Evolutionary conservation across 2,888 invertebrate genomes (phyloP).

Genomic region (Pocota personata): DNA sequence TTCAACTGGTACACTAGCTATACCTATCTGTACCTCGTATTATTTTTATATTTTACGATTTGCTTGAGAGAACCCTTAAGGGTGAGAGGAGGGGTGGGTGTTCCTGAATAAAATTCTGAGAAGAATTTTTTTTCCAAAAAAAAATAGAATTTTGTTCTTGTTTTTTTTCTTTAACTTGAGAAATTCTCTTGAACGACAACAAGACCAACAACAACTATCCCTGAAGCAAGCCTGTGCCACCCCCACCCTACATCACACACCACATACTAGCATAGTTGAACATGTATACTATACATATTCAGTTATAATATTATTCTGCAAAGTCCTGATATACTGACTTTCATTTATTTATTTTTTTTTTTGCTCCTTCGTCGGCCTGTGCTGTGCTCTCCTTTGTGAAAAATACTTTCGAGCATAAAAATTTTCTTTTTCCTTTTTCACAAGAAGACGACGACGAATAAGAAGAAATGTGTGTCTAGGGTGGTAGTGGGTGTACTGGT

Average conservation of each 20-base stretch:
- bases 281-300: constrained; percentile 66
- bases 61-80: constrained; percentile 60
- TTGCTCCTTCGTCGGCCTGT: constrained; percentile 40
- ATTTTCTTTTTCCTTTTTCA: constrained; percentile 46
- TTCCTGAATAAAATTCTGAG: constrained; percentile 51
- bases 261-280: constrained; percentile 48
- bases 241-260: constrained; percentile 5
- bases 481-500: constrained; percentile 22
- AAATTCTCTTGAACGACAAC: constrained; percentile 56
- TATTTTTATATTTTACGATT: constrained; percentile 71
- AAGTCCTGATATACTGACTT: constrained; percentile 74
- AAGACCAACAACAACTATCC: constrained; percentile 43
- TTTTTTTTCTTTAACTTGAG: constrained; percentile 51
- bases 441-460: constrained; percentile 42
- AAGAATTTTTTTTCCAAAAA: constrained; percentile 43
- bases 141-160: constrained; percentile 28
- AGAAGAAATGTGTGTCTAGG: constrained; percentile 53
- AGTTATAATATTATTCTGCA: constrained; percentile 72
- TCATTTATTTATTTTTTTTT: constrained; percentile 68
- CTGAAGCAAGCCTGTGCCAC: constrained; percentile 51
- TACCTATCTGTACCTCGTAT: constrained; percentile 38
- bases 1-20: constrained; percentile 38
- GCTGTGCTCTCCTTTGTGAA: constrained; percentile 66
- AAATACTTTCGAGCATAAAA: constrained; percentile 72
- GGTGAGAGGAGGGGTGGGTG: not conserved